A percentile compares a stretch with the other conserved stretches of the same genome.
Evolutionary conservation across 2,888 invertebrate genomes (phyloP).

Genomic region (Oxytorus armatus): DNA sequence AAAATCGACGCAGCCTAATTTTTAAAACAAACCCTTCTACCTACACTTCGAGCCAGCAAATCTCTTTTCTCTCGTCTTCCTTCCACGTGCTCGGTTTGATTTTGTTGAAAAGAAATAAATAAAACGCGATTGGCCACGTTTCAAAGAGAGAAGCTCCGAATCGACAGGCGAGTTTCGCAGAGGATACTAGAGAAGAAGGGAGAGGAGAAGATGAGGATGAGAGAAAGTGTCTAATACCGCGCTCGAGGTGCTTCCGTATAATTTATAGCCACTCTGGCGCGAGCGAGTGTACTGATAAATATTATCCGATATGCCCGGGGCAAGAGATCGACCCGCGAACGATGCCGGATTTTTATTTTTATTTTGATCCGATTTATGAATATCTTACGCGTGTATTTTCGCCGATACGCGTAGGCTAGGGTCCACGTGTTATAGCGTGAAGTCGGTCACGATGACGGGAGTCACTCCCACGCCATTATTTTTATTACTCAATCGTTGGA

Average conservation of each 20-base stretch:
- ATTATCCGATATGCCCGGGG: constrained; percentile 62
- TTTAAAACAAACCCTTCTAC: too few relatives aligned
- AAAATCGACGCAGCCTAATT: too few relatives aligned
- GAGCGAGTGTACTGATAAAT: constrained; percentile 54
- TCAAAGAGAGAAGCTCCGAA: constrained; percentile 24
- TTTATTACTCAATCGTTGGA: not conserved
- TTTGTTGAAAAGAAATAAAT: constrained; percentile 16
- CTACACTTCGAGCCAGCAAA: too few relatives aligned
- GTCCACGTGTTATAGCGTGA: not conserved
- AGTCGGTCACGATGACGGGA: constrained; percentile 8
- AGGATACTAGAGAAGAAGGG: not conserved
- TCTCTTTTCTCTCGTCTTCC: constrained; percentile 6
- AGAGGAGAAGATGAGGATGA: not conserved
- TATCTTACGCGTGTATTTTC: constrained; percentile 5
- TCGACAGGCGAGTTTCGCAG: constrained; percentile 17
- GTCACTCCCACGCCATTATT: constrained; percentile 31
- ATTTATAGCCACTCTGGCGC: constrained; percentile 57
- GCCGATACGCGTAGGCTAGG: not conserved
- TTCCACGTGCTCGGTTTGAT: constrained; percentile 7
- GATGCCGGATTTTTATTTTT: too few relatives aligned
- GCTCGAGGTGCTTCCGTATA: constrained; percentile 66
- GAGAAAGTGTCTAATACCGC: constrained; percentile 55
- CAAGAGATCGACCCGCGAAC: constrained; percentile 38
- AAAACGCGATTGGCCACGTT: constrained; percentile 27
- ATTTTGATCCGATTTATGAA: constrained; percentile 45